Evolutionary conservation across 2,113 vertebrate species (phyloP).

Genomic region (Cranoglanis bouderius): DNA sequence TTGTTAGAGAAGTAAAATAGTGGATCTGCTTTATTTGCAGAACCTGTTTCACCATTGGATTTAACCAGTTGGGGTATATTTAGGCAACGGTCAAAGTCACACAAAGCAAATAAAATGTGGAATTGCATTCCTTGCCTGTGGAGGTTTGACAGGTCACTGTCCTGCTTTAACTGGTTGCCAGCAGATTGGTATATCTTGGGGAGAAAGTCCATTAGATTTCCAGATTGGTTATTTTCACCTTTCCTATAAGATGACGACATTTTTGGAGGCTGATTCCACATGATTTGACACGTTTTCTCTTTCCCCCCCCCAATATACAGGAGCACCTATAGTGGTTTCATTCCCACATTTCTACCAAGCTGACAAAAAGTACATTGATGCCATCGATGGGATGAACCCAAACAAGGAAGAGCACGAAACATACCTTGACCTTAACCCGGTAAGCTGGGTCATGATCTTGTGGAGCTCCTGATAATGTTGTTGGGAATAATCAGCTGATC

Average conservation of each 20-base stretch:
- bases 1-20: slow-evolving; percentile 1
- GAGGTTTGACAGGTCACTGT: slow-evolving; percentile 13
- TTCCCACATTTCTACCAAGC: slow-evolving; percentile 97
- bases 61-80: neutral
- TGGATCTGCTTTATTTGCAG: neutral
- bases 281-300: neutral
- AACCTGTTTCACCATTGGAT: neutral
- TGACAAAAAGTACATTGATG: slow-evolving; percentile 79
- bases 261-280: neutral
- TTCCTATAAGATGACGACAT: neutral
- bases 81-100: slow-evolving; percentile 14
- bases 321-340: slow-evolving; percentile 91
- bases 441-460: slow-evolving; percentile 60
- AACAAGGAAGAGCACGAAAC: slow-evolving; percentile 90
- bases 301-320: slow-evolving; percentile 62
- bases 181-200: neutral
- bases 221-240: neutral
- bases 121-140: slow-evolving; percentile 3
- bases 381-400: slow-evolving; percentile 85
- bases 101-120: slow-evolving; percentile 25
- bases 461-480: neutral
- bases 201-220: neutral
- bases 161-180: slow-evolving; percentile 3
- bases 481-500: neutral
- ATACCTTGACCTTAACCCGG: slow-evolving; percentile 92